These are phyloP conservation scores for Centruroides sculpturatus DNA, from an alignment of 1,140 invertebrate genomes.

Conservation along the genomic window DNA sequence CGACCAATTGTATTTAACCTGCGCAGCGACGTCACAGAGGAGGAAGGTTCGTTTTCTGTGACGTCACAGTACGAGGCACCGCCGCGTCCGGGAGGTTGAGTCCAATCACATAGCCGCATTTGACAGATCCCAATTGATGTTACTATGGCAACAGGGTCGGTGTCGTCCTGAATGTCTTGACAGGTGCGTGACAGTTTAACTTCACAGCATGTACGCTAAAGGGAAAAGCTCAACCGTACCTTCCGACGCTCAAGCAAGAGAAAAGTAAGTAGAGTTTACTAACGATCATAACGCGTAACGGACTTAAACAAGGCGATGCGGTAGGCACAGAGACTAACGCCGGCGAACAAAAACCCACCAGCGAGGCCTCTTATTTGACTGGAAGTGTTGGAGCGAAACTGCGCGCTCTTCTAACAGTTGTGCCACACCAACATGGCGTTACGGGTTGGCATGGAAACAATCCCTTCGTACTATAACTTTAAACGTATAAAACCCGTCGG, in stretches of 20 bases:
- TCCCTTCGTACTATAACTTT: no score
- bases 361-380: not conserved
- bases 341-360: not conserved
- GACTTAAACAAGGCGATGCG: no score
- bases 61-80: no score
- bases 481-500: no score
- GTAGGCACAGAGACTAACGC: not conserved
- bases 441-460: no score
- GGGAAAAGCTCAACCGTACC: conserved; percentile 79
- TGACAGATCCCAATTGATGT: conserved; percentile 30
- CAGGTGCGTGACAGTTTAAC: conserved; percentile 29
- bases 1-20: no score
- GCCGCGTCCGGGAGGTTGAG: not conserved
- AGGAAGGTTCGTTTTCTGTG: no score
- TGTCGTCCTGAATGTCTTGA: conserved; percentile 36
- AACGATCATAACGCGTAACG: no score
- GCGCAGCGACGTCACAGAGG: no score
- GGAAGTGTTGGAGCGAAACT: not conserved
- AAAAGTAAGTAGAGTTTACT: conserved; percentile 54
- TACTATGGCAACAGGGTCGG: conserved; percentile 32
- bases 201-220: conserved; percentile 66
- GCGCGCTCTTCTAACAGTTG: no score
- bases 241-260: conserved; percentile 82
- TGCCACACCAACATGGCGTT: no score
- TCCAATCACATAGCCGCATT: conserved; percentile 26